Evolutionary conservation across 2,888 invertebrate species (phyloP), one percentile per base, ranked within the genome.

Genomic region (Sinhomidia bicolor): DNA sequence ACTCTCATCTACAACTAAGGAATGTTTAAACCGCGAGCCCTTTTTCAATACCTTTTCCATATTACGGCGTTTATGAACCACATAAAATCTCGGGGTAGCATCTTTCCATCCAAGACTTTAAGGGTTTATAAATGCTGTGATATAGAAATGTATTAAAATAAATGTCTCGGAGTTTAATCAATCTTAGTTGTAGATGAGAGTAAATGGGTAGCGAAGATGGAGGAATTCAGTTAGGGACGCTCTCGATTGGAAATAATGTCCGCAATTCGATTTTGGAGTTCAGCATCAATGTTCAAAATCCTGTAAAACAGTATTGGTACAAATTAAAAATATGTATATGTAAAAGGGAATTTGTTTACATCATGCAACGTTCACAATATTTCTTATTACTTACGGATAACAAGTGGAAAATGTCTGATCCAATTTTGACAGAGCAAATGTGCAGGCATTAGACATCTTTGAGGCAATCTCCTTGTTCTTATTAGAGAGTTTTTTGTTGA

Each of bases 381-480:
- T 62, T 20, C 5, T 44, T 36, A 78, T 76, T 76, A 51, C 76
- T 57, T 74, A 84, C 84, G 32, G 14, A 20, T 84, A 84, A 36
- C 74, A 84, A n/a, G 3, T 51, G 14, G 23, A 23, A 20, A 60
- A 83, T 1, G 36, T 54, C 0, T 20, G 0, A n/a, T 84, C 41
- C 12, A 84, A 12, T 29, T 76, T 84, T 12, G 74, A 57, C 0
- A 84, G 4, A 20, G 57, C 57, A 12, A 76, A 84, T 3, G 47
- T n/a, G 4, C 74, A 54, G 1, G 76, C 20, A 10, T 23, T 76
- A 5, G 36, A 1, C 10, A 84, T 6, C 10, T 76, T 74, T 5
- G 23, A 9, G 6, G 74, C 60, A 17, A 74, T 44, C 1, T n/a
- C 44, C 44, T 62, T 41, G 17, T 29, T 74, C 29, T 44, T 41